Conservation (phyloP, 2,888 invertebrate species). For the Aphidoletes aphidimyza region DNA sequence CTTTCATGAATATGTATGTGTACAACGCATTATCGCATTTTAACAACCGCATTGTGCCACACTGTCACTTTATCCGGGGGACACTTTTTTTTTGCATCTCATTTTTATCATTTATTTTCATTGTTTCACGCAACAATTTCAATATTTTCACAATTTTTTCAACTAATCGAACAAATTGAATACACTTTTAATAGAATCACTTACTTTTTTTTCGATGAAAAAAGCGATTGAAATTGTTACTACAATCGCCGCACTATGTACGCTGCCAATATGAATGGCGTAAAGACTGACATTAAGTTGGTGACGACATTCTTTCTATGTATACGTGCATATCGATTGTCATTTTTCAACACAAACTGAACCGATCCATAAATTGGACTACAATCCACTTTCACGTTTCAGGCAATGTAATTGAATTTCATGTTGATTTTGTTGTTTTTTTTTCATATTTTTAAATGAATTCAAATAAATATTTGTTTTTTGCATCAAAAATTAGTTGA, state of each 20-base stretch:
- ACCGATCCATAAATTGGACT: background rate
- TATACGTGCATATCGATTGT: background rate
- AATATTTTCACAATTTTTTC: background rate
- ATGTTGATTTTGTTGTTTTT: too few species aligned
- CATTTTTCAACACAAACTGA: background rate
- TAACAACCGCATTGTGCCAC: slow-evolving; percentile 41
- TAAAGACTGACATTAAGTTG: slow-evolving; percentile 15
- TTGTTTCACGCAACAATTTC: background rate
- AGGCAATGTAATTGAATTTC: too few species aligned
- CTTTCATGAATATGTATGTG: background rate
- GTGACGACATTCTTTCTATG: background rate
- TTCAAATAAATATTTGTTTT: too few species aligned
- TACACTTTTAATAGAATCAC: background rate
- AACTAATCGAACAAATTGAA: background rate
- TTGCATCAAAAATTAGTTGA: too few species aligned
- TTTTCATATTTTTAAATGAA: background rate
- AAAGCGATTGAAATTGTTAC: slow-evolving; percentile 6
- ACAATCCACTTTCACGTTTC: too few species aligned
- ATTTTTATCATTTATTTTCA: background rate
- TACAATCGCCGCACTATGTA: slow-evolving; percentile 34
- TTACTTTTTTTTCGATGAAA: slow-evolving; percentile 15
- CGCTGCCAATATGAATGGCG: slow-evolving; percentile 40
- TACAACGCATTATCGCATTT: background rate
- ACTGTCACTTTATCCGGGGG: slow-evolving; percentile 23
- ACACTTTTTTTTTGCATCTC: background rate